Conservation (phyloP, 2,888 invertebrate genomes). For the Oscheius onirici region DNA sequence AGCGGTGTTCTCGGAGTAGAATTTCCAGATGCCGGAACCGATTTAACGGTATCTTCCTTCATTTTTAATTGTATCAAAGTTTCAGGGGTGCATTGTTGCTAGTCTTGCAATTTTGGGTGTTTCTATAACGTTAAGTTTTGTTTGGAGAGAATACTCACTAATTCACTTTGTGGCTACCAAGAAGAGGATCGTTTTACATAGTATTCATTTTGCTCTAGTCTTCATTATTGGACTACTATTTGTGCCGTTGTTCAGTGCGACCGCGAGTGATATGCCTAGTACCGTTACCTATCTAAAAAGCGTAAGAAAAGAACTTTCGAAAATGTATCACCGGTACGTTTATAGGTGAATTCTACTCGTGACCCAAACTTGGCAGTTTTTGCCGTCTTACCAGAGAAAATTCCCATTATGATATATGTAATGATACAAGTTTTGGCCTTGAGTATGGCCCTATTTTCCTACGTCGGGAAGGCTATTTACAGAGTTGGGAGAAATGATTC, state of each 20-base stretch:
- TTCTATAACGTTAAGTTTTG: not conserved
- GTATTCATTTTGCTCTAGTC: not conserved
- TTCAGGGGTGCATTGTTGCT: too few species aligned
- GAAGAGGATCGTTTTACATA: not conserved
- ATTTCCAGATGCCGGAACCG: not conserved
- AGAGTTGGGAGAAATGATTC: too few species aligned
- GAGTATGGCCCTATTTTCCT: too few species aligned
- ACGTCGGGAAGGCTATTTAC: too few species aligned
- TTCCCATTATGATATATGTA: not conserved
- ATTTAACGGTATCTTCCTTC: not conserved
- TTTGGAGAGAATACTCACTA: slow-evolving; percentile 8
- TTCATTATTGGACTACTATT: not conserved
- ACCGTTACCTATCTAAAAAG: not conserved
- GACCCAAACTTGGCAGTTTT: not conserved
- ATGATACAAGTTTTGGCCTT: too few species aligned
- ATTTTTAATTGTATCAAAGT: not conserved
- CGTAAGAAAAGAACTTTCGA: not conserved
- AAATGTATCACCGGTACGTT: not conserved
- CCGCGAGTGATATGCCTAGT: too few species aligned
- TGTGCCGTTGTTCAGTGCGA: not conserved
- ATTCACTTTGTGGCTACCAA: not conserved
- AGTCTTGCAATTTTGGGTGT: not conserved
- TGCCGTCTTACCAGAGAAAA: not conserved
- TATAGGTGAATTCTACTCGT: not conserved
- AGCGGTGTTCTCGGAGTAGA: not conserved